phyloP scores from a whole-genome alignment of 2,797 vertebrate species.

The Eupleurogrammus muticus region DNA sequence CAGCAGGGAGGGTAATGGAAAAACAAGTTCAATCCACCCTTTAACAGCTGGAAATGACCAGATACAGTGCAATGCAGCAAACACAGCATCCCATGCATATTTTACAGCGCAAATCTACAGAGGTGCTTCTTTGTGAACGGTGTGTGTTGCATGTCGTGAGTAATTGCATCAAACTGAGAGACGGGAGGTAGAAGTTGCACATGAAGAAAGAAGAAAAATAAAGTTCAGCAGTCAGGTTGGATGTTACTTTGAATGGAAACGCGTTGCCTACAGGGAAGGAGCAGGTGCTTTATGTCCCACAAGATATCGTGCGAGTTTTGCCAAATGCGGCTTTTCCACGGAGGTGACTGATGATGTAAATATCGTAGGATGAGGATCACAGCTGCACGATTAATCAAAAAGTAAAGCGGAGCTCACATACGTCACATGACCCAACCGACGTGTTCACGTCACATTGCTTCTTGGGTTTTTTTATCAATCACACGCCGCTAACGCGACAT shows the following conservation, averaged over 20 bases:
- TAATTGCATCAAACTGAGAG: not conserved
- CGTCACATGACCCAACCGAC: too few relatives aligned
- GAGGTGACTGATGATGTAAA: too few relatives aligned
- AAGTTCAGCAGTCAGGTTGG: not conserved
- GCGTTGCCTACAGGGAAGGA: not conserved
- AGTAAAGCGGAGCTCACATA: too few relatives aligned
- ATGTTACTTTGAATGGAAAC: not conserved
- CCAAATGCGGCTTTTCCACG: not conserved
- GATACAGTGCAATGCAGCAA: slow-evolving; percentile 19
- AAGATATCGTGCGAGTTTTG: not conserved
- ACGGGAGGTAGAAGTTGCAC: not conserved
- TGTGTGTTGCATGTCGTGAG: not conserved
- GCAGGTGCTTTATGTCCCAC: not conserved
- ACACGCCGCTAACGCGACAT: too few relatives aligned
- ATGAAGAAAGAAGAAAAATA: not conserved
- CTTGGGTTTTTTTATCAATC: too few relatives aligned
- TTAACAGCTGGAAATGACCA: slow-evolving; percentile 31
- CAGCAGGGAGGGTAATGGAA: slow-evolving; percentile 38
- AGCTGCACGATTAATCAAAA: too few relatives aligned
- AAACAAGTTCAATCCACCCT: slow-evolving; percentile 28
- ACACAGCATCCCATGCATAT: slow-evolving; percentile 1
- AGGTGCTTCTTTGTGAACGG: not conserved
- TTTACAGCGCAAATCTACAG: slow-evolving; percentile 5
- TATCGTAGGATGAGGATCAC: too few relatives aligned
- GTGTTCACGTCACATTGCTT: too few relatives aligned